Percentiles rank a stretch among this genome's conserved stretches.
Conservation (phyloP, 2,888 invertebrate species). For the Drosophila anomalipes region DNA sequence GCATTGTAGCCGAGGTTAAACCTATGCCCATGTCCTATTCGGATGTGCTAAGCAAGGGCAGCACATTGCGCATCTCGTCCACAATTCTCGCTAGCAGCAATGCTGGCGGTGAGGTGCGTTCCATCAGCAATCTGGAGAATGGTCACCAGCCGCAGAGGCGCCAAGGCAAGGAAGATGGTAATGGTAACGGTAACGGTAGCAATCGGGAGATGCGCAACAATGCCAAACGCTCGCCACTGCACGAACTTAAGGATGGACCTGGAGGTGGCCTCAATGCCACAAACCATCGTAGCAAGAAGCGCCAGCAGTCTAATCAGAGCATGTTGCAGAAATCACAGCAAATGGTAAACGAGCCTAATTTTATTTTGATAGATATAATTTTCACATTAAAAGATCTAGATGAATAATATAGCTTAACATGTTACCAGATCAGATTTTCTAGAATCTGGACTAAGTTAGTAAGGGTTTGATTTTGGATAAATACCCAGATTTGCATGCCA, state of each 20-base stretch:
- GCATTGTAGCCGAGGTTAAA: constrained; percentile 93
- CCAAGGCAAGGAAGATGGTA: constrained; percentile 57
- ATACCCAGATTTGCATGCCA: neutral
- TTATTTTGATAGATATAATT: neutral
- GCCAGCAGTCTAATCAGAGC: constrained; percentile 37
- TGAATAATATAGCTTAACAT: neutral
- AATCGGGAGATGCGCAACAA: constrained; percentile 59
- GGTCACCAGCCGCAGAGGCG: constrained; percentile 50
- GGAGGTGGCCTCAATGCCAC: constrained; percentile 20
- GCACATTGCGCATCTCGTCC: constrained; percentile 44
- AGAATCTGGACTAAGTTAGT: neutral
- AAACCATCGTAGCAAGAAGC: constrained; percentile 64
- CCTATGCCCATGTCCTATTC: constrained; percentile 95
- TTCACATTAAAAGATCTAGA: neutral
- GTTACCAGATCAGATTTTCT: neutral
- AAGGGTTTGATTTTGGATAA: neutral
- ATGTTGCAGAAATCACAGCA: constrained; percentile 38
- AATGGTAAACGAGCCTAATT: constrained; percentile 19
- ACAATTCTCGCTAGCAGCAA: constrained; percentile 27
- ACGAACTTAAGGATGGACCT: constrained; percentile 84
- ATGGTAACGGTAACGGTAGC: constrained; percentile 23
- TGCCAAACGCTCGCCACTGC: constrained; percentile 84
- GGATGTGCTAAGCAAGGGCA: constrained; percentile 90
- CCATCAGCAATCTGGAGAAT: constrained; percentile 51
- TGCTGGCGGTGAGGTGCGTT: constrained; percentile 36